Evolutionary conservation across 2,888 invertebrate genomes (phyloP).

Genomic region (Pseudococcus longispinus): DNA sequence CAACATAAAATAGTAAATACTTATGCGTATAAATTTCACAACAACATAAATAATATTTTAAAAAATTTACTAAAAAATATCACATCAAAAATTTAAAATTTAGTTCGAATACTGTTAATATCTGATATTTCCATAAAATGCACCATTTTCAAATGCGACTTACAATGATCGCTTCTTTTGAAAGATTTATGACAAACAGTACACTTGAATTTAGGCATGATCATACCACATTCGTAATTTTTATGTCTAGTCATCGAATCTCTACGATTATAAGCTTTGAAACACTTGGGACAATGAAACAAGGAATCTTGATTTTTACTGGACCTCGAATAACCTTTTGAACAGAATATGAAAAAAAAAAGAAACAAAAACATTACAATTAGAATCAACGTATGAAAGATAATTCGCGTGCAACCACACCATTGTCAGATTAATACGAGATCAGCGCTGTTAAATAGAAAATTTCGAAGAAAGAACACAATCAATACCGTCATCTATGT

Average conservation of each 20-base stretch:
- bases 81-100: not conserved
- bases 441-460: not conserved
- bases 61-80: not conserved
- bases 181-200: constrained; percentile 57
- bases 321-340: not conserved
- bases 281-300: constrained; percentile 59
- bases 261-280: constrained; percentile 61
- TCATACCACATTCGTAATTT: constrained; percentile 62
- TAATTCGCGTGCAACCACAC: not conserved
- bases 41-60: not conserved
- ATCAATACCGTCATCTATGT: not conserved
- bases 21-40: not conserved
- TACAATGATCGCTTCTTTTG: constrained; percentile 57
- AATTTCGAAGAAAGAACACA: not conserved
- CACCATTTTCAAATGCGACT: constrained; percentile 57
- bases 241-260: constrained; percentile 61
- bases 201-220: constrained; percentile 62
- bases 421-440: constrained; percentile 9
- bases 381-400: not conserved
- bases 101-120: constrained; percentile 44
- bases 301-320: not conserved
- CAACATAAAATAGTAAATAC: not conserved
- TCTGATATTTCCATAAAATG: constrained; percentile 51
- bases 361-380: not conserved
- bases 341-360: not conserved